phyloP scores from a whole-genome alignment of 1,140 invertebrate species.

The Popillia japonica region DNA sequence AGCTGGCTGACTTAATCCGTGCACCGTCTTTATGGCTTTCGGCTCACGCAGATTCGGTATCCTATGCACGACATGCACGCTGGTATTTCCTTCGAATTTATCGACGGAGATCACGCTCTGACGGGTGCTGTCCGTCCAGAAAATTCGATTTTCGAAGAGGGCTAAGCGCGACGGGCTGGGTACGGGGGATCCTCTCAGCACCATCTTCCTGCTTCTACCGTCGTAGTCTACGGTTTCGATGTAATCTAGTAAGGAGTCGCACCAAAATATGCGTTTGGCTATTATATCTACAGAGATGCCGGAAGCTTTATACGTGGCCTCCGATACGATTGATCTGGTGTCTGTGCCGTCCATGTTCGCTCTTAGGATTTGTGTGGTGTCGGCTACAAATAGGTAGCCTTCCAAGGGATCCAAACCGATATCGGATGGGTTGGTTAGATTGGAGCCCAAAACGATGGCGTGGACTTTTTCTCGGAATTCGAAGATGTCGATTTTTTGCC shows the following conservation, averaged over 20 bases:
- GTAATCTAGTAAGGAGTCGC: conserved; percentile 94
- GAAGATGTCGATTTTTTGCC: conserved; percentile 94
- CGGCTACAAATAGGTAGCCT: conserved; percentile 94
- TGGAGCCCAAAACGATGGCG: conserved; percentile 90
- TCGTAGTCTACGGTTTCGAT: conserved; percentile 98
- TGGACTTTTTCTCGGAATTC: conserved; percentile 84
- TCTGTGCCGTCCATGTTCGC: conserved; percentile 93
- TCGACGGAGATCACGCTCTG: conserved; percentile 92
- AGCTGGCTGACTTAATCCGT: conserved; percentile 77
- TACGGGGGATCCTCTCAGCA: conserved; percentile 83
- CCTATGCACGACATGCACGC: conserved; percentile 82
- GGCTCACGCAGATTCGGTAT: conserved; percentile 82
- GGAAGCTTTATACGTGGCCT: conserved; percentile 89
- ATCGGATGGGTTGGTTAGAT: conserved; percentile 89
- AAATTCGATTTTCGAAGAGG: conserved; percentile 90
- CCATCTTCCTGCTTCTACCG: conserved; percentile 80
- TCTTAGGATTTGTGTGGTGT: conserved; percentile 86
- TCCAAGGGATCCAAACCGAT: conserved; percentile 90
- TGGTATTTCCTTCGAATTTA: conserved; percentile 82
- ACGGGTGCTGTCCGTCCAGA: conserved; percentile 95
- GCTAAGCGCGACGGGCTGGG: conserved; percentile 86
- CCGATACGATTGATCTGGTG: conserved; percentile 82
- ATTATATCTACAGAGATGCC: conserved; percentile 89
- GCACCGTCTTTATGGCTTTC: conserved; percentile 83
- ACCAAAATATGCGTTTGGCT: conserved; percentile 92